Evolutionary conservation across 92 coral and sea anemone species (phyloP), one percentile per base, ranked within the genome.

Genomic region (Paramuricea clavata): DNA sequence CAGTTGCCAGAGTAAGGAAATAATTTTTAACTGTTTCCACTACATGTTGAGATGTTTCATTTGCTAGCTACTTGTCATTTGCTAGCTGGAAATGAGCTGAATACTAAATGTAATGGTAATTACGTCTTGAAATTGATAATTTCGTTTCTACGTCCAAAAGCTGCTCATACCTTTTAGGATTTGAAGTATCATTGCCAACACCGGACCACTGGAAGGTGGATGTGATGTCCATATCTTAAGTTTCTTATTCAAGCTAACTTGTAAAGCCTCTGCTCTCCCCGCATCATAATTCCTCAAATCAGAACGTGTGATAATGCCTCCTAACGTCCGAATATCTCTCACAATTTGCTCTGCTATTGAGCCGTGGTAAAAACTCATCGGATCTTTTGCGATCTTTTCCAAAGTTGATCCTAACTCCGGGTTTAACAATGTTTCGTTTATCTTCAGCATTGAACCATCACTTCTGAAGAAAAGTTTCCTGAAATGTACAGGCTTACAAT

Each of bases 201-300:
- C 97, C 5, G 95, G 94, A 1, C 98, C 98, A 91, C 98, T 94
- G 9, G 97, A 95, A 9, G 98, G 98, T 65, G 98, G 98, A 43
- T 94, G 95, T 50, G 88, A 73, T 39, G 59, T 73, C 76, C 49
- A 39, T 42, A 73, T 73, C 0, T 13, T 73, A 25, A 41, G 30
- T 21, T 32, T 36, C 15, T 39, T 49, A 13, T 76, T 87, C 75
- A 90, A 43, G n/a, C 5, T 28, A 43, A 74, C 82, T 35, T 28
- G 28, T 12, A 90, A 69, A 27, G 90, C 78, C 5, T 79, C 21
- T 3, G 25, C 8, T 2, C 35, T 59, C 11, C 57, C 60, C 2
- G 78, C 84, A n/a, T 49, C 43, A 35, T 90, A 90, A 34, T 64
- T 74, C 43, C 83, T 71, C 34, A 90, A 41, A 33, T 89, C 92